These are phyloP conservation scores for Xiphophorus birchmanni DNA, from an alignment of 2,797 vertebrate genomes.

Conservation along the genomic window DNA sequence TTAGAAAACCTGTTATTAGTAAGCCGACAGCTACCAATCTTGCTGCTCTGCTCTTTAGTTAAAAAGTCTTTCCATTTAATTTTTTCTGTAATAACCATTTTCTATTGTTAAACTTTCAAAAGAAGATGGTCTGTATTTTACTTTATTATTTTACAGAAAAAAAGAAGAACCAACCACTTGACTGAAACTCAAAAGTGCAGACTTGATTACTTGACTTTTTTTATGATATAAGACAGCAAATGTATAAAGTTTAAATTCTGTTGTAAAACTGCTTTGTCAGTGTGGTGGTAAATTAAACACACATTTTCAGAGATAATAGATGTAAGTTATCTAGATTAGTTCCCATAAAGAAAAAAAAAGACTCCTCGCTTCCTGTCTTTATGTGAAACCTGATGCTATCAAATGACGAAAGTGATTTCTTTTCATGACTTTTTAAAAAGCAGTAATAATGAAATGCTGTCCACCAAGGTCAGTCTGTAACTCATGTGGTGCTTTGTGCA, in stretches of 20 bases:
- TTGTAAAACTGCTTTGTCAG: background rate
- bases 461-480: slow-evolving; percentile 45
- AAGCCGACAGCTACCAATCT: slow-evolving; percentile 11
- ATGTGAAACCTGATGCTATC: background rate
- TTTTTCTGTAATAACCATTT: background rate
- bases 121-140: background rate
- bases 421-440: background rate
- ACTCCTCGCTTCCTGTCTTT: background rate
- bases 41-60: slow-evolving; percentile 6
- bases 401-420: background rate
- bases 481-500: slow-evolving; percentile 39
- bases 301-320: background rate
- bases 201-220: background rate
- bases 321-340: background rate
- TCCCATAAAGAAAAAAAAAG: background rate
- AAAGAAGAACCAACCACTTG: background rate
- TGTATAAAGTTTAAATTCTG: background rate
- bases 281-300: background rate
- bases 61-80: slow-evolving; percentile 2
- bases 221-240: background rate
- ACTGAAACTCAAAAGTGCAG: background rate
- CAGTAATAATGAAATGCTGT: slow-evolving; percentile 12
- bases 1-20: slow-evolving; percentile 53
- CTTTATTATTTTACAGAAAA: background rate
- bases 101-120: background rate